Evolutionary conservation across 2,888 invertebrate genomes (phyloP).

Genomic region (Brachyptera putata): DNA sequence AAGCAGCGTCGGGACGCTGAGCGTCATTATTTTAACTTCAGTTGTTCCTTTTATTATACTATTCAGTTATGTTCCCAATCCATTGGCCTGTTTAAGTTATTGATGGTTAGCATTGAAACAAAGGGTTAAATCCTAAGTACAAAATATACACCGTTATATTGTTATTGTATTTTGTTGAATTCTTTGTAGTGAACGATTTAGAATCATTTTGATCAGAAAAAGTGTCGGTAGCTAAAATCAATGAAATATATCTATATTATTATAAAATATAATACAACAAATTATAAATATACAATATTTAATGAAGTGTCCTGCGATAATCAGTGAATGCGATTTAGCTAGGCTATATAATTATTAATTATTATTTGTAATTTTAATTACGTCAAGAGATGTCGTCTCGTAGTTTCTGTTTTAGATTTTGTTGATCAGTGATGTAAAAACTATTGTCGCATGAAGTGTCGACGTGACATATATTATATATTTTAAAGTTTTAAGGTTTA

Average conservation of each 20-base stretch:
- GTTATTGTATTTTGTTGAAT: conserved; percentile 26
- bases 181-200: conserved; percentile 31
- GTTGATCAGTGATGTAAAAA: too few species aligned
- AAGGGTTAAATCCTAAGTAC: conserved; percentile 26
- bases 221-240: conserved; percentile 34
- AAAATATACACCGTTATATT: conserved; percentile 18
- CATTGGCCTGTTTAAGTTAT: conserved; percentile 16
- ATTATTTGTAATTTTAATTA: background rate
- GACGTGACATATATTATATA: too few species aligned
- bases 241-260: conserved; percentile 33
- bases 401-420: background rate
- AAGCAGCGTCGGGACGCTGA: background rate
- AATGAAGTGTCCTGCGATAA: conserved; percentile 34
- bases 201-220: conserved; percentile 30
- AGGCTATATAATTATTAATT: background rate
- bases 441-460: too few species aligned
- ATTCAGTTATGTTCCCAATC: background rate
- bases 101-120: conserved; percentile 19
- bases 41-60: conserved; percentile 6
- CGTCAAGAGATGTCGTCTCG: background rate
- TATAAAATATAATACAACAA: conserved; percentile 28
- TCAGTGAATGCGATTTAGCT: conserved; percentile 30
- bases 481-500: too few species aligned
- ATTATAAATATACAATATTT: conserved; percentile 32
- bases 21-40: background rate